Evolutionary conservation across 1,140 invertebrate genomes (phyloP), one percentile per base, ranked within the genome.

Genomic region (Cydia amplana): DNA sequence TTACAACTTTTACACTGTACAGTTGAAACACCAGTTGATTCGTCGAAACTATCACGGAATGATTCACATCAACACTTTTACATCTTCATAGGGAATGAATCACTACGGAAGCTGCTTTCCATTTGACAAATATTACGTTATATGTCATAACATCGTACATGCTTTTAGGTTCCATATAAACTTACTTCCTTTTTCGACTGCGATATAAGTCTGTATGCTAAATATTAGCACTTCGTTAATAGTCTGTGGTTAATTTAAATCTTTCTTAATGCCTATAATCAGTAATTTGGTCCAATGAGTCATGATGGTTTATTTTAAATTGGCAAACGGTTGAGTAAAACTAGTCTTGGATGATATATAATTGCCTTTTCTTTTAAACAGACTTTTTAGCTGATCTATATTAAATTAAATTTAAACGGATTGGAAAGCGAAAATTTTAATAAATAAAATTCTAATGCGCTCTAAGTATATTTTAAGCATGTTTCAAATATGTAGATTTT

Each of bases 81-180:
- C 32, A 70, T 40, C 32, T 70, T 70, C 16, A 43, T 43, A n/a
- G 25, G 0, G 43, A 16, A 36, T 70, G 65, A 70, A 18, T 70
- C 65, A 70, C n/a, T 43, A n/a, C 65, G 65, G 65, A 70, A 70
- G 28, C n/a, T 40, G 32, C 65, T 70, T 36, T 70, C 65, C 65
- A 70, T 40, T 36, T 70, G 25, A 40, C 65, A 36, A 70, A 70
- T 70, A 67, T 36, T 25, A 60, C 55, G 12, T n/a, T 51, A 10
- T 2, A 60, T 23, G 4, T 60, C n/a, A 60, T n/a, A 60, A 60
- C 20, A 60, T 60, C 55, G 2, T 60, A 60, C 12, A 60, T 23
- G 23, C 9, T 23, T 23, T 23, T 6, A 3, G 18, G 1, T 60
- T 60, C 55, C 16, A 10, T 60, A 60, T 10, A 4, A 20, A 60